Percentiles rank a stretch among this genome's conserved stretches.
phyloP scores from a whole-genome alignment of 2,797 vertebrate species.

The Sarcoramphus papa region DNA sequence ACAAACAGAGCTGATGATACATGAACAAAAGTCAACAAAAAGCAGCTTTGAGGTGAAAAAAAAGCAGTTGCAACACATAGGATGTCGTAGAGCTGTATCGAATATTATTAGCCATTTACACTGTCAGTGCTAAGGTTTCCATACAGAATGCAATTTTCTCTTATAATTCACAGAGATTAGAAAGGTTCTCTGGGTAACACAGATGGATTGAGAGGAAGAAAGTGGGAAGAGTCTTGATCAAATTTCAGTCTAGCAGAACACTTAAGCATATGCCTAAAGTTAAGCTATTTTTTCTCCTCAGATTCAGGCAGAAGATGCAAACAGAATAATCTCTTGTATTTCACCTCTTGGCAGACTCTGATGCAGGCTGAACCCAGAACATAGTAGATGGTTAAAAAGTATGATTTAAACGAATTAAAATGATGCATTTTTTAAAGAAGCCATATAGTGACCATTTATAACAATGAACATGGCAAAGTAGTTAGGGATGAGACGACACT shows the following conservation, averaged over 20 bases:
- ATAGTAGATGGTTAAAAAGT: neutral
- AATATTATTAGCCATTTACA: neutral
- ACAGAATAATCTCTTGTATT: neutral
- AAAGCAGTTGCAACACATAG: neutral
- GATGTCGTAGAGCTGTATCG: neutral
- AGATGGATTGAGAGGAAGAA: constrained; percentile 9
- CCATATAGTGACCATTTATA: neutral
- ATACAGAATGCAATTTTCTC: neutral
- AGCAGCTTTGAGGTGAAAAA: neutral
- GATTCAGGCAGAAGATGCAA: constrained; percentile 20
- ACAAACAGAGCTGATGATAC: neutral
- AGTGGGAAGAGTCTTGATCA: constrained; percentile 23
- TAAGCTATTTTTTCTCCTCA: constrained; percentile 4
- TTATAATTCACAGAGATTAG: neutral
- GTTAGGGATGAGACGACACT: neutral
- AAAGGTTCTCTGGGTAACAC: neutral
- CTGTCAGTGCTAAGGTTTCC: neutral
- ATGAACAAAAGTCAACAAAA: neutral
- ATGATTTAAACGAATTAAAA: neutral
- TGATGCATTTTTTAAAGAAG: neutral
- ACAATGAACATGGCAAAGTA: neutral
- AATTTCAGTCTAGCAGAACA: constrained; percentile 41
- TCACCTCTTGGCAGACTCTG: neutral
- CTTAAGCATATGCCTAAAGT: constrained; percentile 9
- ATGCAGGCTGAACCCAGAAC: neutral